Conservation (phyloP, 23 tunicate species). For the Halocynthia aurantium region DNA sequence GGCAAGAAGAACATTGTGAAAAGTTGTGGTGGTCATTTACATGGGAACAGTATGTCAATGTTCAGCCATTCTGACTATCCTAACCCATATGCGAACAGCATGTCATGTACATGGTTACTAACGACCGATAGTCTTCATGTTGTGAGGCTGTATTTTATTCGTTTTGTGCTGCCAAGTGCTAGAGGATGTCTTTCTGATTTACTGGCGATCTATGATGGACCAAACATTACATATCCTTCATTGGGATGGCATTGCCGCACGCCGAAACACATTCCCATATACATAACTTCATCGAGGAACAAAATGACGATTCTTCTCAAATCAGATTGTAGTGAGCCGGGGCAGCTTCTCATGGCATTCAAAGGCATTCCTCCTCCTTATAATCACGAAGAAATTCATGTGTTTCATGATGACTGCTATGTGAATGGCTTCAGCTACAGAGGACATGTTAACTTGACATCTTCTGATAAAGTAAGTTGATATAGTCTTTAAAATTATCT, state of each 20-base stretch:
- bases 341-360: constrained; percentile 1
- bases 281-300: neutral
- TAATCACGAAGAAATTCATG: neutral
- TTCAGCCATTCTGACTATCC: constrained; percentile 1
- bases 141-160: constrained; percentile 1
- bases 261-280: neutral
- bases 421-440: neutral
- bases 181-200: constrained; percentile 5
- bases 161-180: neutral
- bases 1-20: neutral
- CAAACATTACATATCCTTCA: neutral
- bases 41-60: neutral
- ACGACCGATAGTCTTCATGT: neutral
- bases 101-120: neutral
- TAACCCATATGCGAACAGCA: neutral
- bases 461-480: neutral
- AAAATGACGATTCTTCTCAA: neutral
- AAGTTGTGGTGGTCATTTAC: neutral
- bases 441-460: neutral
- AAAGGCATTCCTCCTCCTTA: constrained; percentile 6
- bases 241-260: constrained; percentile 11
- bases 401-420: neutral
- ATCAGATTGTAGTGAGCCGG: neutral
- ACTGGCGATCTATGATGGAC: neutral
- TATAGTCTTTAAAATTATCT: too few relatives aligned